Evolutionary conservation across 2,888 invertebrate species (phyloP), one percentile per base, ranked within the genome.

Genomic region (Pterostichus niger): DNA sequence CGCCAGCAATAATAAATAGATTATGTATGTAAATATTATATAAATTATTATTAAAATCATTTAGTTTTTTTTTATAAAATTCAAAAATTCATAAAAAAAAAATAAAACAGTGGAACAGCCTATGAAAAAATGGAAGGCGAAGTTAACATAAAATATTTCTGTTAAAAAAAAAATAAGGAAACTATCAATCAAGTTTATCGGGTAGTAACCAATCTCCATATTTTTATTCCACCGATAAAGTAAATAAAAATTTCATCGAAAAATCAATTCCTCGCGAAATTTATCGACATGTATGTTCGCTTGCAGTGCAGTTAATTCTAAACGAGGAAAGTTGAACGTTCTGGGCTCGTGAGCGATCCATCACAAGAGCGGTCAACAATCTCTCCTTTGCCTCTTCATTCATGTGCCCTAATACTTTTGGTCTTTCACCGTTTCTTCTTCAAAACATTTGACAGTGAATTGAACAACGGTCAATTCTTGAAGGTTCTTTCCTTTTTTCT

Each of bases 211-310:
- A 64, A 64, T 64, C 64, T 64, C 61, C 68, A 71, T 44, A 71
- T 44, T 71, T 71, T 71, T 44, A 71, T 71, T 71, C 68, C 44
- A 44, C 44, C 68, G 68, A 17, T 71, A 71, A 71, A 40, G 68
- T 71, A 71, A 71, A 71, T 44, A 71, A 71, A 71, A 71, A 44
- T 71, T 71, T 40, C 44, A 71, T n/a, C 68, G 44, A 71, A 68
- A 40, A 71, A 71, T 71, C 68, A 71, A 71, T 71, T 71, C 44
- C 44, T 40, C 17, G 68, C 17, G 17, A 56, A 17, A 56, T 6
- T 56, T 71, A 71, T 71, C 44, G 68, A 15, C 40, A 13, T 13
- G 40, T 11, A 17, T 71, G 68, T 44, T 40, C 35, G n/a, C 64
- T 33, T 59, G 64, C 64, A 35, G 64, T 56, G 56, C 44, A 44